Base-by-base conservation (phyloP, 2,888 invertebrate species). In the Capitulum mitella region DNA sequence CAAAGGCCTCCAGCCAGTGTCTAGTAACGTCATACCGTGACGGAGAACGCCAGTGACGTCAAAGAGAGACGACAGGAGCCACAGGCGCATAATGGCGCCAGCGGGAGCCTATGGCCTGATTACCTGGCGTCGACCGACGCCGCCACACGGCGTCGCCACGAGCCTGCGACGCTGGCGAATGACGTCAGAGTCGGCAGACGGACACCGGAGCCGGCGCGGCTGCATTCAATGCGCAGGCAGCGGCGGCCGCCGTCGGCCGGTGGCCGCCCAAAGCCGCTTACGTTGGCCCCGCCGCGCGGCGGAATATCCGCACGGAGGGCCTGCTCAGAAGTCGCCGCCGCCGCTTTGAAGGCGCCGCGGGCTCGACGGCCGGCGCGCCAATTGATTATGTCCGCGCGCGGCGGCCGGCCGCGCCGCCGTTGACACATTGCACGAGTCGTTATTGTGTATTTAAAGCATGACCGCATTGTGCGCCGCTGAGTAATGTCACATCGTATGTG, bases 391-490 rank as follows among this genome's bases (percentile, higher is more conserved):
- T 37, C 40, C 70, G 70, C 19, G 40, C 64, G 70, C 70, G 40
- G 14, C 64, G 58, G 58, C 58, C n/a, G n/a, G 58, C 29, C 64
- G 64, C 64, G 5, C 34, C 58, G 19, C 40, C 22, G 70, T 70
- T 70, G 70, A 70, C 70, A 70, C 70, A 70, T 70, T 70, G 70
- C 70, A 70, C n/a, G 70, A 37, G 19, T 10, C 26, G 37, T 19
- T 37, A 70, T 70, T 70, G 70, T 70, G 37, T 37, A 70, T 70
- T 70, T 70, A 37, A 26, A 70, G 37, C 70, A 22, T 70, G 70
- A 19, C 70, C 22, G 70, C 70, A 70, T 70, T 70, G 70, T 70
- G 70, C 10, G 58, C 40, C 22, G 26, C 70, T 37, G 40, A 26
- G 40, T 70, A 70, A 70, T 70, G 70, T 70, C 70, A 40, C 70